phyloP scores from a whole-genome alignment of 1,140 invertebrate species.

The Sesamia nonagrioides region DNA sequence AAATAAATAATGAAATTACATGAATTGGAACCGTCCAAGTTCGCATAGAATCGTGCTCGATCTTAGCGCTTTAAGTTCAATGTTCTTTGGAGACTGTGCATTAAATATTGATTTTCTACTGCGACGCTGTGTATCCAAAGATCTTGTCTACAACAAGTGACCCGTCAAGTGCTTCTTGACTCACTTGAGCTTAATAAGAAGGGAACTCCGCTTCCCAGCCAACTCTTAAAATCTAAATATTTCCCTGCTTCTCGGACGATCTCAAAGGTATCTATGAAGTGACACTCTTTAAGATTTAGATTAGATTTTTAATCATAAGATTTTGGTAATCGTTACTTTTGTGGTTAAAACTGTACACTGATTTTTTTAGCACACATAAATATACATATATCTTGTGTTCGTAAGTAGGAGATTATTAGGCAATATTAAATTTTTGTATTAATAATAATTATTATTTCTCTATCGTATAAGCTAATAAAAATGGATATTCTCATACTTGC shows the following conservation, averaged over 20 bases:
- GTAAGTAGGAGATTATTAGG: neutral
- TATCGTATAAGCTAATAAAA: neutral
- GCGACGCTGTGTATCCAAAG: conserved; percentile 65
- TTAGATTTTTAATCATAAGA: conserved; percentile 34
- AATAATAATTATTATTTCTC: neutral
- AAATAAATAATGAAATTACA: conserved; percentile 41
- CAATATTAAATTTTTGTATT: too few species aligned
- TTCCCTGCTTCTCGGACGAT: conserved; percentile 49
- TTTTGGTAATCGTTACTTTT: conserved; percentile 4
- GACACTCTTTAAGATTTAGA: conserved; percentile 58
- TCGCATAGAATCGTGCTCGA: neutral
- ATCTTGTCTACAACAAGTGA: conserved; percentile 74
- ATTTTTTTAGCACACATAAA: neutral
- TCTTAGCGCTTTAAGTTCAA: conserved; percentile 21
- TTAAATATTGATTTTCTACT: conserved; percentile 64
- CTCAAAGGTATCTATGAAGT: conserved; percentile 60
- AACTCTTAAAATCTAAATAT: conserved; percentile 48
- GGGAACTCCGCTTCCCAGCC: conserved; percentile 70
- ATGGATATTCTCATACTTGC: neutral
- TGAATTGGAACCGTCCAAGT: conserved; percentile 10
- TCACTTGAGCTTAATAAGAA: conserved; percentile 80
- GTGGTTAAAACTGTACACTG: conserved; percentile 22
- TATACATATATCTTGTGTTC: neutral
- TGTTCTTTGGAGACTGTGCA: conserved; percentile 29
- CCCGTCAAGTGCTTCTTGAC: conserved; percentile 77